Evolutionary conservation across 2,888 invertebrate species (phyloP).

Genomic region (Acleris literana): DNA sequence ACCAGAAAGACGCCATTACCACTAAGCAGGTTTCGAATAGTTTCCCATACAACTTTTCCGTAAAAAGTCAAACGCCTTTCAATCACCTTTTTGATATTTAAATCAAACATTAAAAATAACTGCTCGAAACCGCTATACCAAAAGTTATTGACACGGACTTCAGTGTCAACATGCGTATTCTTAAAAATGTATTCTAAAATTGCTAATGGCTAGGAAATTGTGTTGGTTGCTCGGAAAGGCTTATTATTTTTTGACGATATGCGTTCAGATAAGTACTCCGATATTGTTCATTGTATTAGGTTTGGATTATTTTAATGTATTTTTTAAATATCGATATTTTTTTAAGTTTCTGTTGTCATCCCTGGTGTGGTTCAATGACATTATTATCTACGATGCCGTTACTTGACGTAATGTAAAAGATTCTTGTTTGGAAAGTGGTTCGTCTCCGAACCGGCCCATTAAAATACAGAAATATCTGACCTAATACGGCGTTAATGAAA

Average conservation of each 20-base stretch:
- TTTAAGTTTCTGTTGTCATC: too few relatives aligned
- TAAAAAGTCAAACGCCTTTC: constrained; percentile 17
- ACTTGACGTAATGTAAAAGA: constrained; percentile 10
- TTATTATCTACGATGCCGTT: constrained; percentile 7
- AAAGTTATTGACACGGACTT: constrained; percentile 17
- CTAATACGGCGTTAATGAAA: constrained; percentile 53
- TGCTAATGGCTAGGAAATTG: constrained; percentile 13
- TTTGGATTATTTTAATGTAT: background rate
- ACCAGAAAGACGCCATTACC: background rate
- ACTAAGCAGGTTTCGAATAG: background rate
- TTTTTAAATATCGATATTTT: background rate
- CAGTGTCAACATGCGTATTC: constrained; percentile 12
- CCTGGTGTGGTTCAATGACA: constrained; percentile 16
- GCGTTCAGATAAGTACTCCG: background rate
- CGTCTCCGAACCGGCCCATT: constrained; percentile 9
- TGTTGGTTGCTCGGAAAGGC: constrained; percentile 3
- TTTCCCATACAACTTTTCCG: constrained; percentile 1
- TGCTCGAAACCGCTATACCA: constrained; percentile 1
- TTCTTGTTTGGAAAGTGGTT: constrained; percentile 8
- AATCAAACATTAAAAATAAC: constrained; percentile 6
- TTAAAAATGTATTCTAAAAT: constrained; percentile 17
- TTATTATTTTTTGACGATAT: constrained; percentile 1
- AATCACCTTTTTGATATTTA: constrained; percentile 6
- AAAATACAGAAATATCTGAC: constrained; percentile 48
- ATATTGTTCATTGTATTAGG: too few relatives aligned